Base-by-base conservation (phyloP, 2,113 vertebrate genomes). In the Equus quagga region DNA sequence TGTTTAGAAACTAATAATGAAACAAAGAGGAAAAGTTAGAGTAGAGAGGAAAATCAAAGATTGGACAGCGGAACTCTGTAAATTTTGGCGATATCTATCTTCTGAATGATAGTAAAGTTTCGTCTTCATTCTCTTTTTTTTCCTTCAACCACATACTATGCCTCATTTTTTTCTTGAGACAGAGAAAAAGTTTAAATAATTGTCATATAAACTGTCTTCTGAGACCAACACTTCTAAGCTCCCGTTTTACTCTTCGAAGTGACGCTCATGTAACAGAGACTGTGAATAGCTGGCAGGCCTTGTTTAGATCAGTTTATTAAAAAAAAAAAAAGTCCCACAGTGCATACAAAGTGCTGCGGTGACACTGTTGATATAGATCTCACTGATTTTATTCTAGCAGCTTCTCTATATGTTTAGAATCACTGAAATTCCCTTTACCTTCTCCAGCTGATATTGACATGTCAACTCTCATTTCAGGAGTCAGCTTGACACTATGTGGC, bases 1-100 rank as follows among this genome's bases (percentile, higher is more conserved):
- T 84, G 44, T 58, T 65, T 73, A 72, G 86, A 98, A 92, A 97
- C 81, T 96, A 97, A 96, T 94, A 98, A 82, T 31, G 0, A 97
- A 92, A 86, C 44, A 97, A 92, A 94, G 78, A 93, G 86, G 11
- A 96, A 84, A 95, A 93, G 49, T 72, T 80, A 13, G 33, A 75
- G 51, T 36, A 89, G 93, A 92, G 67, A 95, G 89, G 78, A 1
- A 56, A 97, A 86, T 21, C 14, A 31, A 82, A 78, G 36, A 33
- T 60, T 33, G 60, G 70, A 64, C 15, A 94, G 41, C 49, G 62
- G 46, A 97, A 85, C 28, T 49, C 0, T 1, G 10, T 83, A 81
- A 58, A 60, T 84, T 87, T 76, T 81, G 19, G 70, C 9, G 44
- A 58, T 18, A 41, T 28, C 24, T 98, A 31, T 21, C n/a, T 58